phyloP scores from a whole-genome alignment of 2,797 vertebrate species.

The Myotis daubentonii region DNA sequence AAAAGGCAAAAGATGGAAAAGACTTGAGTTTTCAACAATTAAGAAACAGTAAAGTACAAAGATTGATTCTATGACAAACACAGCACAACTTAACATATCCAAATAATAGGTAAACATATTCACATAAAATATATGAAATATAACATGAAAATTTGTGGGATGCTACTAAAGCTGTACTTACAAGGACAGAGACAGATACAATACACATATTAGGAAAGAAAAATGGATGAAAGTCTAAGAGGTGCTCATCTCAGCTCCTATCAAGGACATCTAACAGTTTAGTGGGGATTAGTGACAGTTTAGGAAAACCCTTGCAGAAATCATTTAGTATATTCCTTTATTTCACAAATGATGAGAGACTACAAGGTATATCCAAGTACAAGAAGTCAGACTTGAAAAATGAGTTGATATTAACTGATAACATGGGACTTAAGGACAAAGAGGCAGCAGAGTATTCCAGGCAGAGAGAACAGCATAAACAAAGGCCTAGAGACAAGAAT shows the following conservation, averaged over 20 bases:
- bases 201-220: neutral
- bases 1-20: neutral
- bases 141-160: neutral
- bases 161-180: neutral
- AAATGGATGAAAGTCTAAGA: neutral
- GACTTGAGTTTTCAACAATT: neutral
- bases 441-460: neutral
- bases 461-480: neutral
- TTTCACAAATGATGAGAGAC: constrained; percentile 14
- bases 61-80: neutral
- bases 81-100: neutral
- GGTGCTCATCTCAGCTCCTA: too few relatives aligned
- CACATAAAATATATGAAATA: neutral
- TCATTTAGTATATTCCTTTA: neutral
- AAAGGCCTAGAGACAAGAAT: neutral
- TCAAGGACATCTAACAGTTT: neutral
- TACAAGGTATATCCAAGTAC: neutral
- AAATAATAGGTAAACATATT: neutral
- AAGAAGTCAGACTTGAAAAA: neutral
- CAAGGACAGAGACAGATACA: neutral
- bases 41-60: neutral
- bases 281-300: neutral
- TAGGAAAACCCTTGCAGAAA: neutral
- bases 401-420: neutral
- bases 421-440: neutral